phyloP scores from a whole-genome alignment of 2,113 vertebrate species.

The Salvelinus fontinalis region DNA sequence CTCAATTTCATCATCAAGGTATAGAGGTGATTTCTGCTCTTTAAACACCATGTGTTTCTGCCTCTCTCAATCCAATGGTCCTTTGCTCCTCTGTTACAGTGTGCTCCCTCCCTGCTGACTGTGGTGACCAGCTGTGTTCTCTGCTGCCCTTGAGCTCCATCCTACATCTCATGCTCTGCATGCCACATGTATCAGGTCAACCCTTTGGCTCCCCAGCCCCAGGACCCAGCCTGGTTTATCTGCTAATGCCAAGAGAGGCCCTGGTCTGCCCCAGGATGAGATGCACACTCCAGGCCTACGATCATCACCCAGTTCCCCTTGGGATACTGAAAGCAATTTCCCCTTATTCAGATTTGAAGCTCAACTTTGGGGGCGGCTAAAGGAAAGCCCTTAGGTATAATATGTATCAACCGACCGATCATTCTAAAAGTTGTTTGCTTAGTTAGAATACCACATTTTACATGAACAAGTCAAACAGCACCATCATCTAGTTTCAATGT shows the following conservation, averaged over 20 bases:
- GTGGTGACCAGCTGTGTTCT: constrained; percentile 11
- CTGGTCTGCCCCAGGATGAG: constrained; percentile 23
- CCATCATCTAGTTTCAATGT: neutral
- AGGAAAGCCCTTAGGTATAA: constrained; percentile 42
- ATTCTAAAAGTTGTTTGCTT: constrained; percentile 36
- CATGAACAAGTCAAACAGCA: neutral
- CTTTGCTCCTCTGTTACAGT: constrained; percentile 3
- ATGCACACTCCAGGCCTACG: constrained; percentile 27
- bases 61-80: neutral
- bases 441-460: constrained; percentile 38
- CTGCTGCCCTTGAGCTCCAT: constrained; percentile 36
- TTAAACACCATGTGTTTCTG: neutral
- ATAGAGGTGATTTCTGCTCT: no score
- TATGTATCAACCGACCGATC: constrained; percentile 30
- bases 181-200: constrained; percentile 19
- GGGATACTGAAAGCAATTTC: constrained; percentile 47
- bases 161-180: constrained; percentile 44
- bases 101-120: constrained; percentile 16
- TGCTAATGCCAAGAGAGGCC: constrained; percentile 25
- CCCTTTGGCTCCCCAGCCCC: constrained; percentile 18
- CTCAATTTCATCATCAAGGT: no score
- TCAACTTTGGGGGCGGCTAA: constrained; percentile 26
- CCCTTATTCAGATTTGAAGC: constrained; percentile 36
- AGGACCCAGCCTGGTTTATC: constrained; percentile 39
- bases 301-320: constrained; percentile 20